Conservation (phyloP, 2,888 invertebrate genomes). For the Lobophora halterata region DNA sequence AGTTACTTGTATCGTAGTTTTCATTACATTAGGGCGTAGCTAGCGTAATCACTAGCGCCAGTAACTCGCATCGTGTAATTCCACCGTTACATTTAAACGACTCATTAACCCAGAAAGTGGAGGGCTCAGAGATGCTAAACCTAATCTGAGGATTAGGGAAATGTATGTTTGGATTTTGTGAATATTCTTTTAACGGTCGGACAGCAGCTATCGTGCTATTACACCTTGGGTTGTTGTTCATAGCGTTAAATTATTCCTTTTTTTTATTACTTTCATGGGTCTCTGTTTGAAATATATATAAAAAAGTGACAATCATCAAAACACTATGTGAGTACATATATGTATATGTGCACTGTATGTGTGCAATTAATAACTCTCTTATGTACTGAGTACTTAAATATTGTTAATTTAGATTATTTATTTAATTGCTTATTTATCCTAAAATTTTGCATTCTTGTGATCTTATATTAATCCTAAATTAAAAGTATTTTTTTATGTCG, state of each 20-base stretch:
- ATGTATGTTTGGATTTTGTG: slow-evolving; percentile 29
- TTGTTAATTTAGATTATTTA: too few species aligned
- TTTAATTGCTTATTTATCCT: too few species aligned
- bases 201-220: slow-evolving; percentile 22
- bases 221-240: slow-evolving; percentile 20
- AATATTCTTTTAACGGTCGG: slow-evolving; percentile 24
- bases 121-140: slow-evolving; percentile 24
- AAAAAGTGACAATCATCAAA: too few species aligned
- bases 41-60: slow-evolving; percentile 20
- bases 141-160: slow-evolving; percentile 27
- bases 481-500: too few species aligned
- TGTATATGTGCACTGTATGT: too few species aligned
- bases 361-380: too few species aligned
- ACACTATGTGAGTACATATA: too few species aligned
- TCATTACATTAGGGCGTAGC: slow-evolving; percentile 15
- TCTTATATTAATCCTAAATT: too few species aligned
- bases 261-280: neutral
- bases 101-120: slow-evolving; percentile 32
- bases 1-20: too few species aligned
- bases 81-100: slow-evolving; percentile 26
- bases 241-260: neutral
- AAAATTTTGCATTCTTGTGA: too few species aligned
- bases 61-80: slow-evolving; percentile 22
- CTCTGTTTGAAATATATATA: too few species aligned
- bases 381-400: too few species aligned